These are phyloP conservation scores for Distichodus sexfasciatus DNA, from an alignment of 2,797 vertebrate genomes.

Conservation along the genomic window DNA sequence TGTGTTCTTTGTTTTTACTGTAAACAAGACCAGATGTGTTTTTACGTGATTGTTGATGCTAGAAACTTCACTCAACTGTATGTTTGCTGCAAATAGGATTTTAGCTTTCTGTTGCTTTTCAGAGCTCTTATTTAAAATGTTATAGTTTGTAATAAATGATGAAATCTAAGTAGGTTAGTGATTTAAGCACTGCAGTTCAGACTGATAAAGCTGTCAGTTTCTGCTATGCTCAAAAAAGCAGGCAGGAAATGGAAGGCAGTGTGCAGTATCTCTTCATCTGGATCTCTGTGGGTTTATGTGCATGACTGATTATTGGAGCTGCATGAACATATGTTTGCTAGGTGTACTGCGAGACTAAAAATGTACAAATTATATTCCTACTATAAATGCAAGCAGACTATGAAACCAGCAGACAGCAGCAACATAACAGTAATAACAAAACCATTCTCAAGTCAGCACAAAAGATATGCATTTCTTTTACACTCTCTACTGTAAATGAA, in stretches of 20 bases:
- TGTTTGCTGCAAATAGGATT: too few species aligned
- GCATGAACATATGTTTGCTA: too few species aligned
- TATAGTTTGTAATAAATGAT: background rate
- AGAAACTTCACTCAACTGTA: too few species aligned
- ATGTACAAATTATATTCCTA: too few species aligned
- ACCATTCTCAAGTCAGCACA: too few species aligned
- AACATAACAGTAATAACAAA: too few species aligned
- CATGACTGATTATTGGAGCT: background rate
- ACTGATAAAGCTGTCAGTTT: background rate
- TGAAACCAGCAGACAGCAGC: too few species aligned
- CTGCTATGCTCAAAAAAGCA: background rate
- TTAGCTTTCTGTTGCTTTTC: too few species aligned
- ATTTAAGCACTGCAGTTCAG: conserved; percentile 32
- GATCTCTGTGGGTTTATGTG: background rate
- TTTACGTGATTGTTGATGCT: conserved; percentile 63
- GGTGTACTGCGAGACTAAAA: too few species aligned
- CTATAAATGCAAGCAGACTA: too few species aligned
- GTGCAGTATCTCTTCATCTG: background rate
- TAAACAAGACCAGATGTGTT: conserved; percentile 57
- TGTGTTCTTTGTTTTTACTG: conserved; percentile 19
- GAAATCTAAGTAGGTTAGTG: background rate
- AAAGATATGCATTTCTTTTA: too few species aligned
- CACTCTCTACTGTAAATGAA: too few species aligned
- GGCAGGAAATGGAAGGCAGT: background rate
- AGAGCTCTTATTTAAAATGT: conserved; percentile 42